phyloP scores from a whole-genome alignment of 2,888 invertebrate genomes.

The Sminthurinus aureus region DNA sequence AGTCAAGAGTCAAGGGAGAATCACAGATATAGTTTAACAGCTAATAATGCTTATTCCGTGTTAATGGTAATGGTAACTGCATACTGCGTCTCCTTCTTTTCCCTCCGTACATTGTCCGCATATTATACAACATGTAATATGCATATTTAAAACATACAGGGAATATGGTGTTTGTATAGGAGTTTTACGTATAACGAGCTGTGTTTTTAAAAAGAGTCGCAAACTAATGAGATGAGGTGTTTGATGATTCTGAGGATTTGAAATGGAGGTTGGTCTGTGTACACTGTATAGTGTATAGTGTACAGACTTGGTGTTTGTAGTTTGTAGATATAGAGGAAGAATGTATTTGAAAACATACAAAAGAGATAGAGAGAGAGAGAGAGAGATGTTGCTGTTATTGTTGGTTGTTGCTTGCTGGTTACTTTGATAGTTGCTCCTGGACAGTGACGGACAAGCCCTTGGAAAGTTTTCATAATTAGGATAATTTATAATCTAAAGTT shows the following conservation, averaged over 20 bases:
- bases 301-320: too few species aligned
- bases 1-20: neutral
- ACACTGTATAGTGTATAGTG: too few species aligned
- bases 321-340: too few species aligned
- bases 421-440: constrained; percentile 20
- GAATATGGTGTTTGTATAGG: too few species aligned
- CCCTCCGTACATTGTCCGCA: too few species aligned
- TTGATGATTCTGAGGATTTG: constrained; percentile 34
- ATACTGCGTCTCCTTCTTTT: neutral
- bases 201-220: constrained; percentile 6
- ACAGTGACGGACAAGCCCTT: constrained; percentile 55
- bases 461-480: constrained; percentile 54
- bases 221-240: constrained; percentile 41
- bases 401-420: too few species aligned
- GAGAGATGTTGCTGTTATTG: too few species aligned
- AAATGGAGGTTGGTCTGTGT: constrained; percentile 2
- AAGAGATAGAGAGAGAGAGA: constrained; percentile 19
- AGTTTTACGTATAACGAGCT: neutral
- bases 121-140: too few species aligned
- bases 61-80: neutral
- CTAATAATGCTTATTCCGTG: neutral
- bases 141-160: too few species aligned
- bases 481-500: constrained; percentile 57
- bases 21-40: neutral
- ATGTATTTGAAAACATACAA: neutral